phyloP scores from a whole-genome alignment of 2,113 vertebrate species.

The Hydropotes inermis region DNA sequence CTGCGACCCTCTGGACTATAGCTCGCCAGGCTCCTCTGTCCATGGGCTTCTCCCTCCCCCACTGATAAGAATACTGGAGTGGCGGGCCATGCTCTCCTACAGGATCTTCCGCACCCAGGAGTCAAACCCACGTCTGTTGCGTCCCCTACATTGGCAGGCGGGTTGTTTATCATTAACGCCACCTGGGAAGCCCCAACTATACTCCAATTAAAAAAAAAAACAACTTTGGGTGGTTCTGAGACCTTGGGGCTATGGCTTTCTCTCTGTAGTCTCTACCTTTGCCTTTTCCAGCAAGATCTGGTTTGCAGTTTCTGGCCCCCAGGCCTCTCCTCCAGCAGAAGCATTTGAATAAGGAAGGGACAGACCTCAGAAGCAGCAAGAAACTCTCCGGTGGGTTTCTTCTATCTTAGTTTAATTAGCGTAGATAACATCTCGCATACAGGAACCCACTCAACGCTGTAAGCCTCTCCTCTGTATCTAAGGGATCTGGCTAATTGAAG shows the following conservation, averaged over 20 bases:
- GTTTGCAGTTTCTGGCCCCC: background rate
- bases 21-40: background rate
- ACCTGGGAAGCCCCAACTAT: background rate
- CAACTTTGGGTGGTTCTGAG: background rate
- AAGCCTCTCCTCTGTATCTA: fast-evolving
- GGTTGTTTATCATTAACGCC: background rate
- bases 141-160: background rate
- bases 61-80: background rate
- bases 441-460: background rate
- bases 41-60: background rate
- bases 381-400: background rate
- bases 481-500: background rate
- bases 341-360: background rate
- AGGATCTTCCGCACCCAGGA: background rate
- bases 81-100: background rate
- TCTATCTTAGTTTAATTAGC: background rate
- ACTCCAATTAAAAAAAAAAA: background rate
- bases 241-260: background rate
- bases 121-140: background rate
- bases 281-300: too few species aligned
- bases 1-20: background rate
- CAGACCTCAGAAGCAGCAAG: background rate
- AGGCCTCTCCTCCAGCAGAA: background rate
- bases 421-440: background rate
- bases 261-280: background rate